Evolutionary conservation across 1,140 invertebrate species (phyloP), one percentile per base, ranked within the genome.

Genomic region (Bombus difficillimus): DNA sequence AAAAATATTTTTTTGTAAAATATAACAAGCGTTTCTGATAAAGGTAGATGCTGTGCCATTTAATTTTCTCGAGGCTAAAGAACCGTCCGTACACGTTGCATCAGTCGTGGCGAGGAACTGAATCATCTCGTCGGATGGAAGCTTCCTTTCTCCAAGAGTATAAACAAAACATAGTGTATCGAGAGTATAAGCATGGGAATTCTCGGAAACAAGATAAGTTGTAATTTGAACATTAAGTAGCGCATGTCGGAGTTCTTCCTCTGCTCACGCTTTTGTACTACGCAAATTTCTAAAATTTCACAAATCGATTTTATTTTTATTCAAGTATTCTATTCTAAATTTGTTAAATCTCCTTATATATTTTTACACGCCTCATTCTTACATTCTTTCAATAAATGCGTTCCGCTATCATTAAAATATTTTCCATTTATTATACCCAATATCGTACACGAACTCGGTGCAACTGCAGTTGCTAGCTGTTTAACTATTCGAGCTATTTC

Each of bases 201-300:
- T n/a, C 18, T 25, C 4, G 9, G 18, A 32, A 64, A 41, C 28
- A 25, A 43, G 47, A 53, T 53, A 53, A 64, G n/a, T 41, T 32
- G 28, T 25, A 78, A 78, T 78, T 78, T 78, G 39, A 28, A 41
- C 34, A 78, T 78, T 62, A 78, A 78, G 59, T 78, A 78, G 76
- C 37, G 57, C 76, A 10, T 78, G 59, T 41, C 76, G 76, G n/a
- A 18, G 39, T 18, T 32, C n/a, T 64, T 41, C 39, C 32, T 68
- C 66, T 68, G 28, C 9, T 13, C n/a, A 10, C 8, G 28, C 18
- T 28, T 77, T 64, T 25, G 2, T n/a, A 77, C 59, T 39, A 64
- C 41, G 18, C 25, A 25, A 78, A 41, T 78, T 34, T 64, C 8
- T 64, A 13, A 10, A 41, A n/a, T 62, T 53, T 22, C 47, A 53